A percentile compares a stretch with the other conserved stretches of the same genome.
These are phyloP conservation scores for Melieria omissa DNA, from an alignment of 2,888 invertebrate genomes.

Conservation along the genomic window DNA sequence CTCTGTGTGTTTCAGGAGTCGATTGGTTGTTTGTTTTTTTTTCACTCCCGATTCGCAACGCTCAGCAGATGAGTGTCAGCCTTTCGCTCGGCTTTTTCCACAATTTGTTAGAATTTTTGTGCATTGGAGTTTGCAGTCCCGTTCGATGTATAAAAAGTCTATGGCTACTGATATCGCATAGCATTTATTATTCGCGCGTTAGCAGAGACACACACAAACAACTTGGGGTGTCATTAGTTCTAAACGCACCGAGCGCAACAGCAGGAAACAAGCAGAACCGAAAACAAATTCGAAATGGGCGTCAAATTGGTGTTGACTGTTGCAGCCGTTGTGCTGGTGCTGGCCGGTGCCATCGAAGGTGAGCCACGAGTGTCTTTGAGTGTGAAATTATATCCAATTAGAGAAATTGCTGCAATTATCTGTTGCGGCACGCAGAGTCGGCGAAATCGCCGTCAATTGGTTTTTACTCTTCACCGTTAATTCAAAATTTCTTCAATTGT, in stretches of 20 bases:
- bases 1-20: too few species aligned
- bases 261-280: too few species aligned
- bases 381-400: background rate
- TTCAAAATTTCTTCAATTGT: too few species aligned
- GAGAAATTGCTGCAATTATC: background rate
- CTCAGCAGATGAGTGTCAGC: constrained; percentile 12
- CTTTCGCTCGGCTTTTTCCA: background rate
- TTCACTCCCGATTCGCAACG: background rate
- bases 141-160: constrained; percentile 55
- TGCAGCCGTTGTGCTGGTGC: constrained; percentile 48
- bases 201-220: constrained; percentile 47
- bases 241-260: background rate
- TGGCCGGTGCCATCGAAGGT: constrained; percentile 50
- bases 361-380: constrained; percentile 33
- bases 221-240: constrained; percentile 8
- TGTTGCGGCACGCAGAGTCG: background rate
- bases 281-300: constrained; percentile 20
- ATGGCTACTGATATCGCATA: constrained; percentile 45
- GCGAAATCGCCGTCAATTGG: background rate
- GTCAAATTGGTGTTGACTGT: constrained; percentile 37
- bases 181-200: constrained; percentile 53
- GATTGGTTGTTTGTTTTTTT: constrained; percentile 1
- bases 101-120: background rate
- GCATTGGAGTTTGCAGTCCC: constrained; percentile 20
- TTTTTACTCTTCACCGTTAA: background rate